Evolutionary conservation across 2,113 vertebrate species (phyloP).

Genomic region (Engraulis encrasicolus): DNA sequence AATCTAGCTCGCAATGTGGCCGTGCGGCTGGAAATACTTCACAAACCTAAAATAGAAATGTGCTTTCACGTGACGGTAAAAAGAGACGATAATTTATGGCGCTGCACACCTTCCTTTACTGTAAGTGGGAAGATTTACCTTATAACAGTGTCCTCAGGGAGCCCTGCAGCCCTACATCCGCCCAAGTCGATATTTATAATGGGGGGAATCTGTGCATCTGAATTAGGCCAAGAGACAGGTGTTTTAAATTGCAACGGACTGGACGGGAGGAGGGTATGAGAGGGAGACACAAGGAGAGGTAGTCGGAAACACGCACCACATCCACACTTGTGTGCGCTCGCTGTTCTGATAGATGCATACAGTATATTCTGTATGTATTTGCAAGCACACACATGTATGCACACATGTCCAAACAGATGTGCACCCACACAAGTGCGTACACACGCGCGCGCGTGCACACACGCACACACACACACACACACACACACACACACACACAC

Average conservation of each 20-base stretch:
- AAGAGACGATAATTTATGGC: neutral
- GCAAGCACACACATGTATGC: too few species aligned
- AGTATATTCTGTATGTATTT: too few species aligned
- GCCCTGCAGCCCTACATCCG: constrained; percentile 39
- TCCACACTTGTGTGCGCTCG: too few species aligned
- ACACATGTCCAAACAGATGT: too few species aligned
- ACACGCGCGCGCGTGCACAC: too few species aligned
- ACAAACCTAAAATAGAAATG: neutral
- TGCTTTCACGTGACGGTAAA: neutral
- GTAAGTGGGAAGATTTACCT: neutral
- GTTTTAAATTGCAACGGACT: too few species aligned
- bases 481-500: neutral
- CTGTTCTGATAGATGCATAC: too few species aligned
- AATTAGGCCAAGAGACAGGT: constrained; percentile 7
- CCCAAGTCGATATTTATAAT: constrained; percentile 70
- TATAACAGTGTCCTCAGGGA: neutral
- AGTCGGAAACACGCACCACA: neutral
- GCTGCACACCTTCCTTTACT: neutral
- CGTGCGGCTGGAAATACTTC: neutral
- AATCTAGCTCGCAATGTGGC: neutral
- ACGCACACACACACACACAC: too few species aligned
- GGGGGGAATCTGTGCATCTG: neutral
- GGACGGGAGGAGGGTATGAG: neutral
- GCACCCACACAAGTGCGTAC: too few species aligned
- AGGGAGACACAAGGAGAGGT: neutral